Evolutionary conservation across 2,113 vertebrate species (phyloP).

Genomic region (Pomatostomus ruficeps): DNA sequence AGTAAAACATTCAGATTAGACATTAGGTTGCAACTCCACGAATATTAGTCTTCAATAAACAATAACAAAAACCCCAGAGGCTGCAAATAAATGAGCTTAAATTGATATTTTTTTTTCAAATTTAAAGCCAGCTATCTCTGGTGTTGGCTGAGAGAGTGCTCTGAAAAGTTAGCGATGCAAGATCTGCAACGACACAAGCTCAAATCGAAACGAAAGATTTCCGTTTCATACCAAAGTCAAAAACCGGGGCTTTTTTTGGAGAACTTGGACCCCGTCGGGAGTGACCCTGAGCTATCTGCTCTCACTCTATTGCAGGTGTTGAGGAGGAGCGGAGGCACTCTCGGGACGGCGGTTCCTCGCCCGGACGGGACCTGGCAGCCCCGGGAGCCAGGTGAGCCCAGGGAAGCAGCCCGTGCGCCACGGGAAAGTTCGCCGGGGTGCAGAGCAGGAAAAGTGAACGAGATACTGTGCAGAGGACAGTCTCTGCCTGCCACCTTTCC

Average conservation of each 20-base stretch:
- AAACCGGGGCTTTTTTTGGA: rapidly evolving
- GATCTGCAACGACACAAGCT: not conserved
- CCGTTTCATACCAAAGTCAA: rapidly evolving
- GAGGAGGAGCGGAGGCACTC: not conserved
- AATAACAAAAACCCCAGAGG: not conserved
- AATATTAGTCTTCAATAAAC: not conserved
- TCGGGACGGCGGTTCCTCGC: rapidly evolving
- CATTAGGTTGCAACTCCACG: not conserved
- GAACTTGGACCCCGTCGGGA: rapidly evolving
- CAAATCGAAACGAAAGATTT: not conserved
- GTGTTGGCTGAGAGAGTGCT: not conserved
- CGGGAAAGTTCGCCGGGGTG: not conserved
- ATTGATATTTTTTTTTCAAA: not conserved
- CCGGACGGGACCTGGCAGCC: not conserved
- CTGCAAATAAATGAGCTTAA: not conserved
- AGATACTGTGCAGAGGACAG: not conserved
- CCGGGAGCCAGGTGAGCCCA: not conserved
- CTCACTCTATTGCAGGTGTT: rapidly evolving
- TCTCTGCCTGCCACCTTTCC: not conserved
- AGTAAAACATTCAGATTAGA: not conserved
- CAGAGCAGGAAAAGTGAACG: not conserved
- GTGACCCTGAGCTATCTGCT: not conserved
- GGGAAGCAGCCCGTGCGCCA: rapidly evolving
- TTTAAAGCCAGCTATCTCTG: not conserved
- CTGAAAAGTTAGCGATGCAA: not conserved